Evolutionary conservation across 2,113 vertebrate species (phyloP), one percentile per base, ranked within the genome.

Genomic region (Copsychus sechellarum): DNA sequence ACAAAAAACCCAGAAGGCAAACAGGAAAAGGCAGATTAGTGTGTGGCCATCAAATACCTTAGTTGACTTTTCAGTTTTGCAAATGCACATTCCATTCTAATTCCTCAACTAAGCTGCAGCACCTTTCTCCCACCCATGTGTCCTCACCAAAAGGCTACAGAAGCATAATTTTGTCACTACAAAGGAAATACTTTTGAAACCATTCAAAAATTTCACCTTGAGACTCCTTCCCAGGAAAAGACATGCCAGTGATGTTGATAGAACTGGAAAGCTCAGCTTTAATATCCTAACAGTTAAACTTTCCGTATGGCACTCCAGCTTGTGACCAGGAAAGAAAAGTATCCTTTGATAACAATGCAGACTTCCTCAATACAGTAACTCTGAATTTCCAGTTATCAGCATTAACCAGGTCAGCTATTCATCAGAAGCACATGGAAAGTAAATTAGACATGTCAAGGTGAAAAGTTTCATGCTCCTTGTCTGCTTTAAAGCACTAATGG

Each of bases 181-280:
- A 61, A 60, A 69, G 80, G 36, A 82, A 82, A 76, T 15, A 33
- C 26, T 18, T 51, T 51, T 29, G 4, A 77, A 93, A 88, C 42
- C n/a, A 80, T 67, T 64, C 36, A 67, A 80, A 92, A 48, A 60
- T n/a, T 79, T 92, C 62, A 92, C 57, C 53, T 50, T 76, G 43
- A 92, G 26, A 82, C 36, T 80, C 21, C 33, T 69, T 71, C 62
- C 34, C 71, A 80, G 57, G 62, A 86, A 94, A 84, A 51, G 56
- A 60, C n/a, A 76, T 9, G 19, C 4, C 0, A 0, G 15, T 60
- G n/a, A 19, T 60, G 42, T 16, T 70, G 73, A 62, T 0, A 62
- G 53, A 65, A 69, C 8, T 26, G 18, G 54, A 91, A 83, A 69
- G n/a, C 45, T 81, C 40, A 57, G 22, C 58, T 47, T 70, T 77